These are phyloP conservation scores for Lasioglossum albipes DNA, from an alignment of 1,140 invertebrate genomes.

Conservation along the genomic window DNA sequence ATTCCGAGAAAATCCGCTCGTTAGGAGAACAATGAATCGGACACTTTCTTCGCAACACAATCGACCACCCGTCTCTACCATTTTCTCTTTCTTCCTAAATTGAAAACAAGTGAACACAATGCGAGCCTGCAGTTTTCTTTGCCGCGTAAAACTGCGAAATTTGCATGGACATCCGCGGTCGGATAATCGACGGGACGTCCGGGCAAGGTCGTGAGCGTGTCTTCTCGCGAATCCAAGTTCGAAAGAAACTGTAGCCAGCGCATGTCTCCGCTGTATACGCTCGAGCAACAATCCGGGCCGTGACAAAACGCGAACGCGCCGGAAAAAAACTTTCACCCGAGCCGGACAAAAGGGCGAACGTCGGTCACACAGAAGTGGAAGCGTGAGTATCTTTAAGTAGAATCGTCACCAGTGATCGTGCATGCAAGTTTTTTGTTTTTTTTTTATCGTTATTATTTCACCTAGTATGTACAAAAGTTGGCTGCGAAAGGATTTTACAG, in stretches of 20 bases:
- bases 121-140: no score
- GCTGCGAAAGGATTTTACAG: slow-evolving; percentile 31
- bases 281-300: background rate
- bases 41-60: no score
- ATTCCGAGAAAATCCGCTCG: background rate
- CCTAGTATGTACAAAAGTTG: slow-evolving; percentile 59
- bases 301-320: background rate
- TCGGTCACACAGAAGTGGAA: slow-evolving; percentile 49
- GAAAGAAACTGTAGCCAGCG: slow-evolving; percentile 6
- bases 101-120: no score
- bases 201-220: background rate
- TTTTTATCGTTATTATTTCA: slow-evolving; percentile 34
- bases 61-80: no score
- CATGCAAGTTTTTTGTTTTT: slow-evolving; percentile 12
- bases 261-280: background rate
- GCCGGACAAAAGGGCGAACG: slow-evolving; percentile 20
- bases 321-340: background rate
- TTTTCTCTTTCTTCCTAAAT: no score
- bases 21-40: no score
- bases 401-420: slow-evolving; percentile 46
- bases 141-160: no score
- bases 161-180: no score
- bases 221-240: background rate
- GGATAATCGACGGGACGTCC: background rate
- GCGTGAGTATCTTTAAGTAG: slow-evolving; percentile 45